A percentile compares a stretch with the other conserved stretches of the same genome.
These are phyloP conservation scores for Melanaphis sacchari DNA, from an alignment of 1,140 invertebrate species.

Conservation along the genomic window DNA sequence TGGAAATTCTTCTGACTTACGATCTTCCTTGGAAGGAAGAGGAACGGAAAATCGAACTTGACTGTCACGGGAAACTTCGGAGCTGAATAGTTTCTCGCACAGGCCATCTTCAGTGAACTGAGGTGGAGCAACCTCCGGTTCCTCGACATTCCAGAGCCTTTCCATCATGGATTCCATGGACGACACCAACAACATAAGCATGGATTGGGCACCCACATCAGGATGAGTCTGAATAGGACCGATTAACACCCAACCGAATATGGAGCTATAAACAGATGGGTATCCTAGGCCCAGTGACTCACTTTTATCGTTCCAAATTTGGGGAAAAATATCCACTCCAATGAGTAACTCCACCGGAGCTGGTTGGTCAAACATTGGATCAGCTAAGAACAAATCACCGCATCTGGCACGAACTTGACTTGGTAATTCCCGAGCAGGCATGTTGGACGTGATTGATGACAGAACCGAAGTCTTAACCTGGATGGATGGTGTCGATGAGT, in stretches of 20 bases:
- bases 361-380: not conserved
- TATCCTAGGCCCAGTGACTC: not conserved
- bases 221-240: too few relatives aligned
- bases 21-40: not conserved
- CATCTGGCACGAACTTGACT: not conserved
- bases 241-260: not conserved
- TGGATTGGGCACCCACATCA: not conserved
- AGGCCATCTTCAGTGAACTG: not conserved
- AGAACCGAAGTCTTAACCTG: not conserved
- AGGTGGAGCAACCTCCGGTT: not conserved
- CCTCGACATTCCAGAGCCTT: not conserved
- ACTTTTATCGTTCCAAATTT: not conserved
- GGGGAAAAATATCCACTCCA: not conserved
- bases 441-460: not conserved
- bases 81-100: not conserved
- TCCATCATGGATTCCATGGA: not conserved
- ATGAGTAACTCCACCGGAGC: not conserved
- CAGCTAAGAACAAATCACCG: not conserved
- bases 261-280: not conserved
- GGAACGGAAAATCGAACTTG: not conserved
- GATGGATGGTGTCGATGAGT: not conserved
- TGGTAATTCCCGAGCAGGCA: not conserved
- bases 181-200: not conserved
- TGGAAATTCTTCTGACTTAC: not conserved
- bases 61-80: not conserved